These are phyloP conservation scores for Anniella stebbinsi DNA, from an alignment of 2,797 vertebrate genomes.

Conservation along the genomic window DNA sequence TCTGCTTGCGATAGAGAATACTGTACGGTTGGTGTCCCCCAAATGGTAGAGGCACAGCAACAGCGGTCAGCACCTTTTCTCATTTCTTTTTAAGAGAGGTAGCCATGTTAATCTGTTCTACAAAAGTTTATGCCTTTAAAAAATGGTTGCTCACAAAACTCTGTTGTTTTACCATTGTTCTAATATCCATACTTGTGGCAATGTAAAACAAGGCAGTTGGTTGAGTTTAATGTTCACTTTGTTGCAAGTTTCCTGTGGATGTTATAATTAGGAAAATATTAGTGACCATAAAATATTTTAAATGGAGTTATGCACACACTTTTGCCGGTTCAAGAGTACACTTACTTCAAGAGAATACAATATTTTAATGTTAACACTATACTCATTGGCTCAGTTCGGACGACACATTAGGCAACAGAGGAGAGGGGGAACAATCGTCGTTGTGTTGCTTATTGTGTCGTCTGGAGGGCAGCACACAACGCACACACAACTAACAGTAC, in stretches of 20 bases:
- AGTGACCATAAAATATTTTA: constrained; percentile 16
- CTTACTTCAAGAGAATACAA: neutral
- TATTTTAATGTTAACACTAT: neutral
- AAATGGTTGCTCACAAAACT: neutral
- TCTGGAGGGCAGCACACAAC: no score
- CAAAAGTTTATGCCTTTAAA: neutral
- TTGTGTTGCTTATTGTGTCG: no score
- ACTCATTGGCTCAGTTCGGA: no score
- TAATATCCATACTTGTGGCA: neutral
- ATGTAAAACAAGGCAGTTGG: constrained; percentile 1
- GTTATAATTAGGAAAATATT: constrained; percentile 17
- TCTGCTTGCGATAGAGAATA: neutral
- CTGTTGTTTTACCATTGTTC: neutral
- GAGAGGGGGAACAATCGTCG: no score
- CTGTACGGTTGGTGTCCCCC: no score
- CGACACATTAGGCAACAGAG: no score
- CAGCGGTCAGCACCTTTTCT: no score
- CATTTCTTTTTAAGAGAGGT: neutral
- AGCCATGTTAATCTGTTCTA: neutral
- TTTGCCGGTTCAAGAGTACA: neutral
- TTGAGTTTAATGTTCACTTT: constrained; percentile 15
- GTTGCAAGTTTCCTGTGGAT: constrained; percentile 19
- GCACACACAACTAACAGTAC: no score
- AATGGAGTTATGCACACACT: neutral
- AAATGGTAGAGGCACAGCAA: neutral